Base-by-base conservation (phyloP, 2,797 vertebrate species). In the Gadopsis marmoratus region DNA sequence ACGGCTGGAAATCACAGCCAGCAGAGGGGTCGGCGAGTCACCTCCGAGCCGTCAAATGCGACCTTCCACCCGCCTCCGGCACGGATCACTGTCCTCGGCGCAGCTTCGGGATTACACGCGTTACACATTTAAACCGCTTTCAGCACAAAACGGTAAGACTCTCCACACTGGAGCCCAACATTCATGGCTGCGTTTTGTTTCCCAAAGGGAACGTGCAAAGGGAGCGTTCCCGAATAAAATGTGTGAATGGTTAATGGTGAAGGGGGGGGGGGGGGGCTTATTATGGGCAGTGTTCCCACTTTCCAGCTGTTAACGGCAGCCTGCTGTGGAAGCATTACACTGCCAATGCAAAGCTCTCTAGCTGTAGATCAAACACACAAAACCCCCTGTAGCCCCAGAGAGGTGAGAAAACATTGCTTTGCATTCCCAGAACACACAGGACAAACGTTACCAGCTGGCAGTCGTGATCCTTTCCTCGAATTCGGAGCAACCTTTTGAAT, bases 141-240 rank as follows among this genome's bases (percentile, higher is more conserved):
- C 37, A 63, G 53, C 75, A 59, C 76, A 64, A 81, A 89, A 90
- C 92, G 92, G 92, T 93, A 78, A 92, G 90, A 63, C 1, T 7
- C 13, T 3, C 16, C 3, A 26, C 14, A 3, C 33, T 10, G 6
- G 5, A 62, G 2, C 2, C n/a, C 47, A 51, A 0, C 26, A 11
- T 0, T 4, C 3, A 3, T 21, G 35, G 29, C 11, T 56, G 55
- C 23, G 41, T 26, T 6, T 21, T 19, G 7, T 56, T 29, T 58
- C 19, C 19, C 26, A 26, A 26, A 31, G 19, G 14, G 4, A 7
- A 4, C 19, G 26, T 11, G 47, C 37, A 39, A 6, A n/a, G 47
- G 59, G 13, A 54, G 4, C 33, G 7, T 35, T 37, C 6, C 6
- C 6, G 35, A 37, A 7, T 37, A 37, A 7, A 7, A 37, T 37